Evolutionary conservation across 1,140 invertebrate genomes (phyloP), one percentile per base, ranked within the genome.

Genomic region (Epicauta chinensis): DNA sequence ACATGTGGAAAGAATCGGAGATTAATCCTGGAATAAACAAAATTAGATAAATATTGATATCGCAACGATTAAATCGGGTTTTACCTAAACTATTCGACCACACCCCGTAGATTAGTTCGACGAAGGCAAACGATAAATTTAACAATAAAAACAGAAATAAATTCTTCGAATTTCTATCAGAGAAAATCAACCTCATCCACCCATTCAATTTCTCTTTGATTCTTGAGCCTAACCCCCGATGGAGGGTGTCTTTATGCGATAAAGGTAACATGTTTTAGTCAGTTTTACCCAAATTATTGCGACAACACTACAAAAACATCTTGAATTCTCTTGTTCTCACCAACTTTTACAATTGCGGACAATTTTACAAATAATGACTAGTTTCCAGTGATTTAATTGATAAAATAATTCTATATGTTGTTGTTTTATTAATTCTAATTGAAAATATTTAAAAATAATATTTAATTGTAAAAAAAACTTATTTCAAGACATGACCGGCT

Each of bases 1-100:
- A 93, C 96, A 98, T 98, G 72, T 98, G 96, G 75, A 98, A 98
- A 63, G 94, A 92, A 78, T 98, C 96, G 0, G 93, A 97, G 66
- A 98, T 98, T 52, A 98, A 77, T 65, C 95, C 91, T 77, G 76
- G 43, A 77, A 74, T 7, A 55, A 47, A 39, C n/a, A n/a, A 43
- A 16, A 17, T 16, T 6, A 12, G 6, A 6, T 11, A 34, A 34
- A n/a, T 34, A 0, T 1, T 3, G 23, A 37, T 30, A 13, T 23
- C 41, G n/a, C 7, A 23, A 23, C 1, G 2, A 31, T 41, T 23
- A 40, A 14, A 40, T 12, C 6, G 15, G 49, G 34, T 54, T 73
- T 73, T 66, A 82, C 81, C 85, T 75, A 87, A 81, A 70, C 93
- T 97, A 73, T 98, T 98, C 47, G 93, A 95, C 91, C 86, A 93